Evolutionary conservation across 2,888 invertebrate genomes (phyloP), one percentile per base, ranked within the genome.

Genomic region (Nephrotoma flavescens): DNA sequence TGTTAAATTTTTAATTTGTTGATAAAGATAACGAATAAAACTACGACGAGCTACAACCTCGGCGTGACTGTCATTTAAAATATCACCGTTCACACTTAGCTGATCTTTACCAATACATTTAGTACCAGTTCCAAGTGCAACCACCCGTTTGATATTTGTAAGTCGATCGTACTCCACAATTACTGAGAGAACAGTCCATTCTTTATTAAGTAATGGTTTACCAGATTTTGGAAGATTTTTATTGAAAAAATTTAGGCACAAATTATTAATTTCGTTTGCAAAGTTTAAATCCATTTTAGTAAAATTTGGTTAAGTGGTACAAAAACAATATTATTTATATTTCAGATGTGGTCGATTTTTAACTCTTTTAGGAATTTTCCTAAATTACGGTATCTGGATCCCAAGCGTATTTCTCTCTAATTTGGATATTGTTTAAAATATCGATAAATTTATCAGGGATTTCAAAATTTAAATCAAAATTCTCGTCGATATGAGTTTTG

Each of bases 51-150:
- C 95, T 86, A 98, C 92, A 41, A 98, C 93, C 93, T 99, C 98
- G 0, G 98, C 97, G 92, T 99, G 98, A 57, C 96, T 97, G 91
- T 99, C 98, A 90, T 96, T 96, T 12, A 99, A 89, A 87, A 96
- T 92, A 89, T 94, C 94, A 1, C 97, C 97, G 42, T 90, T 90
- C 2, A 92, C 89, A 86, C 94, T 94, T 92, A 96, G 92, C 90
- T 94, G 94, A 3, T 92, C 91, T 87, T 93, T 92, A 0, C 98
- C 97, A 88, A 98, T 93, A 91, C 98, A 98, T 92, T 98, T 98
- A 0, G 98, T 96, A 0, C 98, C 98, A 2, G 97, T 97, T 2
- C 97, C 97, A 86, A 98, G 90, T n/a, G 97, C 93, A 42, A 97
- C 94, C 4, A 97, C 94, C 90, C 94, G 92, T 52, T 92, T 89